phyloP scores from a whole-genome alignment of 2,797 vertebrate genomes.

The Rallus crepitans region DNA sequence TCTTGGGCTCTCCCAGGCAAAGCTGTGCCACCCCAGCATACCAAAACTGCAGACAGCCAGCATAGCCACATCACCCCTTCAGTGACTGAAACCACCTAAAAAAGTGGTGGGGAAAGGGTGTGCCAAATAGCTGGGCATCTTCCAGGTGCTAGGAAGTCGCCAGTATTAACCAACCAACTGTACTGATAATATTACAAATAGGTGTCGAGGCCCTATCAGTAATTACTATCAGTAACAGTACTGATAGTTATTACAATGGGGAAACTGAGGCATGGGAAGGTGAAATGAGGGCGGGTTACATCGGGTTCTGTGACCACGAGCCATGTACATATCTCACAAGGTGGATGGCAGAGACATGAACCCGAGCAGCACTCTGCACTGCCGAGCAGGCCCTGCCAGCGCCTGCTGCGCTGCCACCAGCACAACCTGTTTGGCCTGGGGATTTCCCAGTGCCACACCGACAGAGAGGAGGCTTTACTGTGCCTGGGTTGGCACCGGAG shows the following conservation, averaged over 20 bases:
- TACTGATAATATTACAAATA: accelerated
- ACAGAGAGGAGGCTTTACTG: neutral
- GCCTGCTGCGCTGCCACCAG: neutral
- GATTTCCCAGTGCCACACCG: neutral
- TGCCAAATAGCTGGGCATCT: neutral
- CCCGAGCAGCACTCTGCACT: neutral
- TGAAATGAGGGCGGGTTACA: neutral
- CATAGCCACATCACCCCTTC: neutral
- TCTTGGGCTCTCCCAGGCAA: neutral
- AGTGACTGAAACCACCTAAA: neutral
- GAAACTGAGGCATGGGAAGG: neutral
- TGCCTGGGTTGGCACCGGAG: accelerated
- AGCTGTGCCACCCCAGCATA: neutral
- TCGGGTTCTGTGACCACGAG: neutral
- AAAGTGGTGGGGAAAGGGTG: neutral
- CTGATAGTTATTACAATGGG: neutral
- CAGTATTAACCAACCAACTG: accelerated
- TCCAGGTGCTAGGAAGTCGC: neutral
- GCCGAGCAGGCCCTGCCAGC: neutral
- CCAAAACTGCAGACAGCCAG: neutral
- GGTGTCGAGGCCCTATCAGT: too few species aligned
- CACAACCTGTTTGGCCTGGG: neutral
- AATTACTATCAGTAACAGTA: too few species aligned
- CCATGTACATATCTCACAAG: neutral
- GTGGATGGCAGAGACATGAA: neutral